Conservation (phyloP, 2,888 invertebrate species). For the Acanthopleura granulata region DNA sequence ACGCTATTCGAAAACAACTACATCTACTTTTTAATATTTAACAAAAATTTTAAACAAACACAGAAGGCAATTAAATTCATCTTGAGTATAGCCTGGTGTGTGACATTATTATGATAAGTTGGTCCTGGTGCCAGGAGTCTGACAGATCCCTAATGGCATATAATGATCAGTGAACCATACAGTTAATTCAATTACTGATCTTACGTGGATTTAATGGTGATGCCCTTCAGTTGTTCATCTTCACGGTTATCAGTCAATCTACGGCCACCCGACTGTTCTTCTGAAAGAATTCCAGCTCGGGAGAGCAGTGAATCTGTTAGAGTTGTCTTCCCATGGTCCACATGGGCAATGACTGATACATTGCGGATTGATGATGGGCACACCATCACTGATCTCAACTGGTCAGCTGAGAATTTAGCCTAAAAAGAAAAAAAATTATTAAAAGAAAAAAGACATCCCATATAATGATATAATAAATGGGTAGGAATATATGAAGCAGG, state of each 20-base stretch:
- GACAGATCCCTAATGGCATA: no score
- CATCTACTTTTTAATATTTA: no score
- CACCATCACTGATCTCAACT: conserved; percentile 99
- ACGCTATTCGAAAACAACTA: no score
- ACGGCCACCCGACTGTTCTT: conserved; percentile 98
- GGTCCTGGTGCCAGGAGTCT: no score
- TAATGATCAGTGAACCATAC: not conserved
- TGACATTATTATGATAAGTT: no score
- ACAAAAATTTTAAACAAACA: no score
- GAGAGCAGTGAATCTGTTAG: conserved; percentile 98
- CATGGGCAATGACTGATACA: conserved; percentile 99
- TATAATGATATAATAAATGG: no score
- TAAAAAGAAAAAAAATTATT: conserved; percentile 65
- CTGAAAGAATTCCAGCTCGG: conserved; percentile 99
- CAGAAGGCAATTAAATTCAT: no score
- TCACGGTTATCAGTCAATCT: conserved; percentile 99
- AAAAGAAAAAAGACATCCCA: no score
- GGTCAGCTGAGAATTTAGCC: conserved; percentile 99
- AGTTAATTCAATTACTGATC: conserved; percentile 66
- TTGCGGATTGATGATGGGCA: conserved; percentile 99
- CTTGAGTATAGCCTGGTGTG: no score
- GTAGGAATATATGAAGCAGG: no score
- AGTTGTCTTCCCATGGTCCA: conserved; percentile 99
- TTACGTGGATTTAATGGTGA: conserved; percentile 99
- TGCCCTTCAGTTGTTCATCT: conserved; percentile 99